Conservation (phyloP, 1,140 invertebrate species). For the Brachionus asplanchnoidis region DNA sequence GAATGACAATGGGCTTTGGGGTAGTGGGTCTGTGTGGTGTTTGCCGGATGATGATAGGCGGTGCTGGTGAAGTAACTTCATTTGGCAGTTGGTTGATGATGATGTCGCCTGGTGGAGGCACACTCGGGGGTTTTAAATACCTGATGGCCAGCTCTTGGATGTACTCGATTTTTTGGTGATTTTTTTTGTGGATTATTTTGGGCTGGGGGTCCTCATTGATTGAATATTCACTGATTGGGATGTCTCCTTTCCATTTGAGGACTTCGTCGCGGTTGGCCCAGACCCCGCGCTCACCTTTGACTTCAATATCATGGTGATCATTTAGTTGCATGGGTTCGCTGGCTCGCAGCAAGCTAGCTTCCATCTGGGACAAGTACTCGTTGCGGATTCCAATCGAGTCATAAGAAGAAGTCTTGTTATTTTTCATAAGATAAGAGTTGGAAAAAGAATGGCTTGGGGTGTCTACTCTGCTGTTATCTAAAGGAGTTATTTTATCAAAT, state of each 20-base stretch:
- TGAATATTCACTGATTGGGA: neutral
- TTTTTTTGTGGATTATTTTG: constrained; percentile 18
- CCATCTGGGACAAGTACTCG: neutral
- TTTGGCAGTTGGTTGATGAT: constrained; percentile 28
- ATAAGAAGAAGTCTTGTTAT: neutral
- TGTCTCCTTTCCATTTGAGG: neutral
- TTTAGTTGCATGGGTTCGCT: neutral
- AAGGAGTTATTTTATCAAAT: neutral
- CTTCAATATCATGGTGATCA: neutral
- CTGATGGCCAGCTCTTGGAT: constrained; percentile 35
- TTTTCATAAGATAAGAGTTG: neutral
- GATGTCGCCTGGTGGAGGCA: constrained; percentile 10
- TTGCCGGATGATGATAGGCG: constrained; percentile 37
- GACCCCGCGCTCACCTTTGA: neutral
- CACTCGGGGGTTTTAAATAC: constrained; percentile 30
- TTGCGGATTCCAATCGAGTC: neutral
- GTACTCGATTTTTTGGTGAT: neutral
- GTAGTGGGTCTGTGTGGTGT: neutral
- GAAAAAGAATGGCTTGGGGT: constrained; percentile 8
- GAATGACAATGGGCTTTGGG: neutral
- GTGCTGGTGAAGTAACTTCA: neutral
- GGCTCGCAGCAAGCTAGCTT: neutral
- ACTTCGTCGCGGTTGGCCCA: neutral
- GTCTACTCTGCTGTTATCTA: neutral
- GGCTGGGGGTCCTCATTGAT: constrained; percentile 36